phyloP scores from a whole-genome alignment of 2,797 vertebrate species.

The Sebastes diaconus region DNA sequence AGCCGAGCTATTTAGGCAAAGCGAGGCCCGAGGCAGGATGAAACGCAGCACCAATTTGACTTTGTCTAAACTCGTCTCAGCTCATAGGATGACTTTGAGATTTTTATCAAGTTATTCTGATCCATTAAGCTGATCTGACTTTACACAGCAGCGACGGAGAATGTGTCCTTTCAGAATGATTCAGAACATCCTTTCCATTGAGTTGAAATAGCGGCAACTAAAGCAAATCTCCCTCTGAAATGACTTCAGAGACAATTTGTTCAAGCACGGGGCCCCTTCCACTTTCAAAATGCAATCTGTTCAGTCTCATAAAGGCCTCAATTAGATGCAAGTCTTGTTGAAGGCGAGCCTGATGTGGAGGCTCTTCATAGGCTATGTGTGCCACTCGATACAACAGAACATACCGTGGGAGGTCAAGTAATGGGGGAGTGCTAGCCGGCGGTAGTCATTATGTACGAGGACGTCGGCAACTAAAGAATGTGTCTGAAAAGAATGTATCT shows the following conservation, averaged over 20 bases:
- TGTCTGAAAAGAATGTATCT: conserved; percentile 52
- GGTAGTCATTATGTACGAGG: conserved; percentile 23
- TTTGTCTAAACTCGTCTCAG: not conserved
- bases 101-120: conserved; percentile 18
- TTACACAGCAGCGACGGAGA: not conserved
- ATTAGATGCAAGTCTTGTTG: conserved; percentile 37
- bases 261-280: conserved; percentile 2
- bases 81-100: not conserved
- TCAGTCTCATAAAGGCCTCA: conserved; percentile 43
- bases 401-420: conserved; percentile 45
- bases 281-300: conserved; percentile 46
- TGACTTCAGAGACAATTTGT: conserved; percentile 31
- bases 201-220: conserved; percentile 18
- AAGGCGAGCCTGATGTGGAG: conserved; percentile 17
- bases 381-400: conserved; percentile 24
- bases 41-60: not conserved
- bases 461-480: conserved; percentile 18
- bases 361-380: conserved; percentile 37
- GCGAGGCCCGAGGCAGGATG: not conserved
- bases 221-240: conserved; percentile 24
- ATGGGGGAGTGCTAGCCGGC: conserved; percentile 7
- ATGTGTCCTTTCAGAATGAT: conserved; percentile 11
- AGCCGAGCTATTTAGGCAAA: conserved; percentile 1
- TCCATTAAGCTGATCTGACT: conserved; percentile 13
- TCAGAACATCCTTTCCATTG: not conserved